Evolutionary conservation across 2,797 vertebrate genomes (phyloP).

Genomic region (Staurois parvus): DNA sequence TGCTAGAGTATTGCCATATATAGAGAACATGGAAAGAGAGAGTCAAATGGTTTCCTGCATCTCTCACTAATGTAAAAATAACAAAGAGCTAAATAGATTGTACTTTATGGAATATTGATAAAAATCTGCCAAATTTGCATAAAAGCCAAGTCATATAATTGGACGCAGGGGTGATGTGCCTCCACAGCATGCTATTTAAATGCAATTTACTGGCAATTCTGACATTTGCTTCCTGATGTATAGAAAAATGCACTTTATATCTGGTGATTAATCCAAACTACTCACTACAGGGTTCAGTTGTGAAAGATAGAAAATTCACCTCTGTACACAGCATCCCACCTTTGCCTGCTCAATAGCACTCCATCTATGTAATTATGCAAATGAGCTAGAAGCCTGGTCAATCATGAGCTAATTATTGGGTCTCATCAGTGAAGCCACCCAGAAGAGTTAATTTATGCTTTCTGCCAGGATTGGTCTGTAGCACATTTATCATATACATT

Average conservation of each 20-base stretch:
- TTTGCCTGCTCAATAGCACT: slow-evolving; percentile 39
- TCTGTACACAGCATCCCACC: slow-evolving; percentile 41
- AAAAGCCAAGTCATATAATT: slow-evolving; percentile 61
- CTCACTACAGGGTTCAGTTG: slow-evolving; percentile 43
- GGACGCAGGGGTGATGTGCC: slow-evolving; percentile 42
- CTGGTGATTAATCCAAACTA: slow-evolving; percentile 55
- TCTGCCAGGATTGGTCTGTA: slow-evolving; percentile 44
- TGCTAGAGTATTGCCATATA: neutral
- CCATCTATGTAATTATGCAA: slow-evolving; percentile 57
- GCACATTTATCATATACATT: slow-evolving; percentile 25
- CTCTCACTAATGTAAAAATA: slow-evolving; percentile 34
- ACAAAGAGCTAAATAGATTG: slow-evolving; percentile 40
- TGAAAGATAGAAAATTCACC: slow-evolving; percentile 57
- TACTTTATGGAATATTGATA: slow-evolving; percentile 43
- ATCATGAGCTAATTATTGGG: slow-evolving; percentile 59
- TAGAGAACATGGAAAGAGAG: neutral
- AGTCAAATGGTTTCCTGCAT: neutral
- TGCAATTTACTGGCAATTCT: slow-evolving; percentile 54
- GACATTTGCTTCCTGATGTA: slow-evolving; percentile 56
- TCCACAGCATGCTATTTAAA: slow-evolving; percentile 54
- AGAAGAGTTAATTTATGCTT: slow-evolving; percentile 62
- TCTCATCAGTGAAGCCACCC: slow-evolving; percentile 56
- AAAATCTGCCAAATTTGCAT: slow-evolving; percentile 52
- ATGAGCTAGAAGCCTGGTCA: slow-evolving; percentile 48
- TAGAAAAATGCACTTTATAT: slow-evolving; percentile 58